Evolutionary conservation across 1,140 invertebrate genomes (phyloP).

Genomic region (Pachypeltis micranthus): DNA sequence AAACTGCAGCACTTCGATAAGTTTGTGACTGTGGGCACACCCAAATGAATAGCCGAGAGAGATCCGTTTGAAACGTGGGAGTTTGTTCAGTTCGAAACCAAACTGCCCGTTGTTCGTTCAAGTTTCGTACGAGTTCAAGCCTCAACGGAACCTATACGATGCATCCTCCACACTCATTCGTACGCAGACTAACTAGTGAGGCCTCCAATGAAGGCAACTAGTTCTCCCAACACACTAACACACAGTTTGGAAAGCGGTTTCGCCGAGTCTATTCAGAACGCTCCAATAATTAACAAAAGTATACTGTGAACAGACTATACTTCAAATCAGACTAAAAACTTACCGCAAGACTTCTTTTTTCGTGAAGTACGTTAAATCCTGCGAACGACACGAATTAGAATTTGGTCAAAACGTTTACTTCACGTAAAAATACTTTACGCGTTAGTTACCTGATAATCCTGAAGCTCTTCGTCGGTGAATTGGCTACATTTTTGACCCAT

Average conservation of each 20-base stretch:
- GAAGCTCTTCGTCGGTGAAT: constrained; percentile 74
- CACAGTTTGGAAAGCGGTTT: not conserved
- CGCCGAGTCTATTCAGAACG: not conserved
- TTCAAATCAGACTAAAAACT: constrained; percentile 38
- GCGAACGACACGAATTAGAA: constrained; percentile 32
- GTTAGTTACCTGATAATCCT: constrained; percentile 67
- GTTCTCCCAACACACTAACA: not conserved
- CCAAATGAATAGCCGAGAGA: too few species aligned
- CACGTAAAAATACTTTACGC: constrained; percentile 20
- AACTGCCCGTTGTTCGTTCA: too few species aligned
- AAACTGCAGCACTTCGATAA: too few species aligned
- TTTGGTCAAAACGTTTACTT: constrained; percentile 6
- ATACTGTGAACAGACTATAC: not conserved
- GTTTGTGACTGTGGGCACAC: too few species aligned
- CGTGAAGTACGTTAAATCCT: constrained; percentile 82
- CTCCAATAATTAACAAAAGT: not conserved
- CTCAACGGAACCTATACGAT: too few species aligned
- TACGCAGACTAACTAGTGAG: not conserved
- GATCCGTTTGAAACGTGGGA: too few species aligned
- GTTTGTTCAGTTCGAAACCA: too few species aligned
- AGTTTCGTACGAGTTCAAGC: too few species aligned
- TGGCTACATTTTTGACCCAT: constrained; percentile 72
- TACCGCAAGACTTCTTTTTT: constrained; percentile 83
- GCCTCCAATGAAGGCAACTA: not conserved
- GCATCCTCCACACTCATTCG: not conserved